Evolutionary conservation across 30 jellyfish, hydroid and myxozoan species (phyloP).

Genomic region (Aurelia aurita complex sp. Pacific): DNA sequence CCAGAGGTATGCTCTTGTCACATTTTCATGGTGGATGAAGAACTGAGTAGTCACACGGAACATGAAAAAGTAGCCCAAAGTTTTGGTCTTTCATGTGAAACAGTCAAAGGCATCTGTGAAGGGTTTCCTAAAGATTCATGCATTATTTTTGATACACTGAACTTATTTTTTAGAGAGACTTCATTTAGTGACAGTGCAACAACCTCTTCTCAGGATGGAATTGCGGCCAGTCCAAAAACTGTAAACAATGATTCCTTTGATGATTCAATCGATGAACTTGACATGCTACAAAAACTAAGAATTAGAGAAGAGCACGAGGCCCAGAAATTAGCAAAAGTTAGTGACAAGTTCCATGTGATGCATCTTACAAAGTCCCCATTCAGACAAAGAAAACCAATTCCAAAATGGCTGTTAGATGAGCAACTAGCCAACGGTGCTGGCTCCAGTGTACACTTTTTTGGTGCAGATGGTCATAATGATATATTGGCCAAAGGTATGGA

Average conservation of each 20-base stretch:
- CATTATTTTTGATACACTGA: slow-evolving; percentile 33
- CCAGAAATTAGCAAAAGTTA: neutral
- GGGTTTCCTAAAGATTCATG: slow-evolving; percentile 74
- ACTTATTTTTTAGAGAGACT: slow-evolving; percentile 37
- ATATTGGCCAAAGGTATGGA: no score
- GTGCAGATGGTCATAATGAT: neutral
- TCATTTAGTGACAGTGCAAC: neutral
- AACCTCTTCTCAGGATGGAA: neutral
- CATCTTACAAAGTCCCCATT: slow-evolving; percentile 35
- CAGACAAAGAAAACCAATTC: slow-evolving; percentile 41
- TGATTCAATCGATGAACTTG: neutral
- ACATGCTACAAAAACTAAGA: neutral
- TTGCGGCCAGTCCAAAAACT: neutral
- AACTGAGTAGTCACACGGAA: slow-evolving; percentile 48
- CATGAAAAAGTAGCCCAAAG: slow-evolving; percentile 55
- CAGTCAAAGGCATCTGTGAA: slow-evolving; percentile 35
- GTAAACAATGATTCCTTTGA: neutral
- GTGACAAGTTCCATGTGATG: neutral
- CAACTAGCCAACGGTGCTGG: no score
- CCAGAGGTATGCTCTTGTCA: slow-evolving; percentile 69
- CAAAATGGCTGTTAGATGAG: neutral
- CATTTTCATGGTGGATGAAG: slow-evolving; percentile 75
- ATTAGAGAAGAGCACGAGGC: no score
- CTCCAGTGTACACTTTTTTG: neutral
- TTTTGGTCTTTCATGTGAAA: slow-evolving; percentile 58